Percentiles rank a stretch among this genome's conserved stretches.
phyloP scores from a whole-genome alignment of 2,797 vertebrate species.

The Bradypodion ventrale region DNA sequence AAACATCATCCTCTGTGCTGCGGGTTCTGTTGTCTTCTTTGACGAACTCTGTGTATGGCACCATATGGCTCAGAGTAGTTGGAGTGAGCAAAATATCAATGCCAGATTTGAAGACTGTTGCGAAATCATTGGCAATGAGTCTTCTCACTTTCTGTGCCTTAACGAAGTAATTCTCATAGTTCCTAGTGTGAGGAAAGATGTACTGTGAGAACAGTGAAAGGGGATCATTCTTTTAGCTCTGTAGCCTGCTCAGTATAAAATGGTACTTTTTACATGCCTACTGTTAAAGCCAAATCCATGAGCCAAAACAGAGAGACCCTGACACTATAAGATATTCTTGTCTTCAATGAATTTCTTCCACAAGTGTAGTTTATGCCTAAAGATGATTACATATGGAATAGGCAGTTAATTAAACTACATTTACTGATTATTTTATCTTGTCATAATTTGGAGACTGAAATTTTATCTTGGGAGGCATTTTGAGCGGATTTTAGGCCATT shows the following conservation, averaged over 20 bases:
- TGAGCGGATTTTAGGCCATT: background rate
- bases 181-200: conserved; percentile 74
- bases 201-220: background rate
- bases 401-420: background rate
- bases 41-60: conserved; percentile 81
- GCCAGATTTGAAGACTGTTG: conserved; percentile 82
- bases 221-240: background rate
- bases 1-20: conserved; percentile 88
- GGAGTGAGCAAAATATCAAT: conserved; percentile 91
- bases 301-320: background rate
- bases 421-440: background rate
- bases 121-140: conserved; percentile 89
- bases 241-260: background rate
- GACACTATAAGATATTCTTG: too few relatives aligned
- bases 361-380: background rate
- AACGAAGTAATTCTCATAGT: conserved; percentile 90
- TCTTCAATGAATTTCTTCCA: background rate
- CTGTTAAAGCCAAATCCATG: background rate
- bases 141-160: conserved; percentile 94
- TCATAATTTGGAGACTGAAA: too few relatives aligned
- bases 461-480: background rate
- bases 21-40: conserved; percentile 94
- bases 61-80: conserved; percentile 85
- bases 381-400: background rate
- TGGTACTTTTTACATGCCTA: background rate